phyloP scores from a whole-genome alignment of 2,113 vertebrate species.

The Parus major region DNA sequence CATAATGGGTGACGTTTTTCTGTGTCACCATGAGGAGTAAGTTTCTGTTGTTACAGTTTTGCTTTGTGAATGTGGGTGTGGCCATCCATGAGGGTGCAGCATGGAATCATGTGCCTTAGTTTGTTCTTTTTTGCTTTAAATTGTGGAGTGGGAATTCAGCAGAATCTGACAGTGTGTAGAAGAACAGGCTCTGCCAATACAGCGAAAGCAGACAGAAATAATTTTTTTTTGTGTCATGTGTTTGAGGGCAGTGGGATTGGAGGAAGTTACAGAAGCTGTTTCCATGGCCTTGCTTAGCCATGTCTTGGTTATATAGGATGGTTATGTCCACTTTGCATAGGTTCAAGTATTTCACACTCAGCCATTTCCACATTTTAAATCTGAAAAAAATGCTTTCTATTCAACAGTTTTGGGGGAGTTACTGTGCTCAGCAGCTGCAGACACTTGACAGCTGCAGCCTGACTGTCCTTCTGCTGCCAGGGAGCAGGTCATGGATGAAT shows the following conservation, averaged over 20 bases:
- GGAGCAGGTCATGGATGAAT: background rate
- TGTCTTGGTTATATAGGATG: background rate
- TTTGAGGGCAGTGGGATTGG: background rate
- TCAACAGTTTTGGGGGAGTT: background rate
- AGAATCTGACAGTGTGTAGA: background rate
- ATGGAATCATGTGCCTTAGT: background rate
- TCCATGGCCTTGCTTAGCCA: background rate
- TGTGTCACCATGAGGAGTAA: accelerated
- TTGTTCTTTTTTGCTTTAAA: background rate
- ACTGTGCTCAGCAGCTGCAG: background rate
- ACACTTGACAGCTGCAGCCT: background rate
- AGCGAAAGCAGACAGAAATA: background rate
- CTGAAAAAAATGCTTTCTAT: background rate
- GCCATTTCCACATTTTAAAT: background rate
- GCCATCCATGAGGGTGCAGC: accelerated
- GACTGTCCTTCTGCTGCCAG: background rate
- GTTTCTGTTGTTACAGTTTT: background rate
- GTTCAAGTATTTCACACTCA: accelerated
- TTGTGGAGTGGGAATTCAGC: background rate
- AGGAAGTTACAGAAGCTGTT: background rate
- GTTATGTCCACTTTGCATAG: background rate
- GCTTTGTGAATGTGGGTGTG: background rate
- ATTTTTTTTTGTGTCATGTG: background rate
- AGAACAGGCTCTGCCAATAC: background rate
- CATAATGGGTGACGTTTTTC: background rate